phyloP scores from a whole-genome alignment of 2,888 invertebrate species.

The Ennomos fuscantarius region DNA sequence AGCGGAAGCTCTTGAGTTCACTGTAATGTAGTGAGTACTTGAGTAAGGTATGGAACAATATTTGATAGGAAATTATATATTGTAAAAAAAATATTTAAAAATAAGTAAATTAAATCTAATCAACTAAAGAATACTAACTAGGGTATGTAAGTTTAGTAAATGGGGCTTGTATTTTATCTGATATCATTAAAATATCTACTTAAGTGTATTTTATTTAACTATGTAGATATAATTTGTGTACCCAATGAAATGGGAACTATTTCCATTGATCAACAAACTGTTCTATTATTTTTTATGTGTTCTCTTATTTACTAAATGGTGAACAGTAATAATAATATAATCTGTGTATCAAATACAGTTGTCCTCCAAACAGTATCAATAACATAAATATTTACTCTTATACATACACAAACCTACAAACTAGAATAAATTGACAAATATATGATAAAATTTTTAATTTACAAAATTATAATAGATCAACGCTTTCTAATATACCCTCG shows the following conservation, averaged over 20 bases:
- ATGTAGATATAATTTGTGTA: conserved; percentile 11
- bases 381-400: conserved; percentile 65
- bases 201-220: conserved; percentile 14
- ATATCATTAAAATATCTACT: conserved; percentile 1
- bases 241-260: conserved; percentile 7
- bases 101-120: conserved; percentile 1
- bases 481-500: conserved; percentile 52
- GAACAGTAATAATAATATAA: conserved; percentile 37
- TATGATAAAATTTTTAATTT: conserved; percentile 65
- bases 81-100: background rate
- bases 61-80: background rate
- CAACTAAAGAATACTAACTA: conserved; percentile 3
- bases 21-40: background rate
- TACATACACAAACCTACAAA: conserved; percentile 53
- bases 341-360: conserved; percentile 41
- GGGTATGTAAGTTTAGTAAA: background rate
- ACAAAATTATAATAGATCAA: conserved; percentile 68
- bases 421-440: conserved; percentile 78
- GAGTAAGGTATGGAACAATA: conserved; percentile 2
- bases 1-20: conserved; percentile 21
- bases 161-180: background rate
- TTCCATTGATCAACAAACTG: conserved; percentile 22
- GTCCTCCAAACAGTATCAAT: conserved; percentile 44
- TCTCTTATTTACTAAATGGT: conserved; percentile 33
- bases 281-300: conserved; percentile 4